Percentiles rank a stretch among this genome's conserved stretches.
These are phyloP conservation scores for Brachionus manjavacas DNA, from an alignment of 1,140 invertebrate species.

Conservation along the genomic window DNA sequence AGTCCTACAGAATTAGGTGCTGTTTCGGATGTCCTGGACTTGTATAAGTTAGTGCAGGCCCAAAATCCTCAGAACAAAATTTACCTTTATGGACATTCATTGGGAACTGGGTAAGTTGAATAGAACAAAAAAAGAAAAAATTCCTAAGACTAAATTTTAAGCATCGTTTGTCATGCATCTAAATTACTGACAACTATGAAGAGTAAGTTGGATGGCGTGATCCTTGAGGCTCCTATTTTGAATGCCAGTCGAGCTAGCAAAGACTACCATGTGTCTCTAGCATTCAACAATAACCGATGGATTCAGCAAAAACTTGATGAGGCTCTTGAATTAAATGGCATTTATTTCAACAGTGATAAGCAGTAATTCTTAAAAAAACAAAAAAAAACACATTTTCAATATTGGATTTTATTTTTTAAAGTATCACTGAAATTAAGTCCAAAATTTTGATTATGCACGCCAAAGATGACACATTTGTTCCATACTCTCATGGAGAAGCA, in stretches of 20 bases:
- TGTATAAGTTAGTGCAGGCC: neutral
- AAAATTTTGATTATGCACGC: slow-evolving; percentile 38
- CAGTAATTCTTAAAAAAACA: neutral
- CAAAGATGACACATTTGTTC: slow-evolving; percentile 35
- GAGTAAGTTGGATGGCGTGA: neutral
- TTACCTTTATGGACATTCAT: slow-evolving; percentile 27
- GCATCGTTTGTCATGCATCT: slow-evolving; percentile 18
- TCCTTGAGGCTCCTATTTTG: slow-evolving; percentile 35
- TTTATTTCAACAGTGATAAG: slow-evolving; percentile 28
- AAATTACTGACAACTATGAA: neutral
- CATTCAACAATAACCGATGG: slow-evolving; percentile 32
- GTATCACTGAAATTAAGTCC: slow-evolving; percentile 24
- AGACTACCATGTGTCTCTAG: slow-evolving; percentile 15
- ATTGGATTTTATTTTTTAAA: neutral
- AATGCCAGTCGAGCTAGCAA: slow-evolving; percentile 10
- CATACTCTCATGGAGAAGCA: neutral
- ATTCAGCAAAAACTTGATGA: slow-evolving; percentile 11
- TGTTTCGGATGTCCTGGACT: neutral
- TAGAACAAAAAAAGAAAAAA: neutral
- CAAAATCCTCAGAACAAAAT: neutral
- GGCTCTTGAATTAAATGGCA: neutral
- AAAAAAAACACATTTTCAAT: neutral
- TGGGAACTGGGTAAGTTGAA: neutral
- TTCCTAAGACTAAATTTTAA: neutral
- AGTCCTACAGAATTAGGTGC: slow-evolving; percentile 71